Conservation (phyloP, 1,140 invertebrate genomes). For the Mycetomoellerius zeteki region DNA sequence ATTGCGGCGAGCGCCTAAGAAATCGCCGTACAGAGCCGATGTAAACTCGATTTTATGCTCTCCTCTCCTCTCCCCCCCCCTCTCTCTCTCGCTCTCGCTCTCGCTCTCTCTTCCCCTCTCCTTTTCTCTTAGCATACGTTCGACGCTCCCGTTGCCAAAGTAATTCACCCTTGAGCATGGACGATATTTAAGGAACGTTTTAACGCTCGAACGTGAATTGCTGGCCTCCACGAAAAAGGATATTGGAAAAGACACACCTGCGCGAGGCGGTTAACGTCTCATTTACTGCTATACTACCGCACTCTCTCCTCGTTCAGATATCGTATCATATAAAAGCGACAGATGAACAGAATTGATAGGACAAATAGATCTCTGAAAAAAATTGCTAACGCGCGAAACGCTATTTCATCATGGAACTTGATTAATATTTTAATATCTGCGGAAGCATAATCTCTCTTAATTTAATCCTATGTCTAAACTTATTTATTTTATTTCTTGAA, state of each 20-base stretch:
- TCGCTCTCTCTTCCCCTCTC: neutral
- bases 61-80: neutral
- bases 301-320: neutral
- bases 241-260: conserved; percentile 44
- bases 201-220: conserved; percentile 38
- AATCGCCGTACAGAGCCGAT: conserved; percentile 44
- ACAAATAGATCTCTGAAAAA: conserved; percentile 12
- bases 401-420: neutral
- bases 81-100: neutral
- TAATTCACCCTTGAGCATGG: conserved; percentile 43
- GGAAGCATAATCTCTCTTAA: neutral
- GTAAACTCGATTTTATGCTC: conserved; percentile 34
- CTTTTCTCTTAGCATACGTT: conserved; percentile 32
- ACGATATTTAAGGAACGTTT: conserved; percentile 61
- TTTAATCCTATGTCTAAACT: neutral
- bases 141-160: neutral
- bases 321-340: conserved; percentile 20
- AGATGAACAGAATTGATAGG: conserved; percentile 18
- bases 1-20: conserved; percentile 52
- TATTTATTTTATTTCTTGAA: neutral
- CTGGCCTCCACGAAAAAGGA: conserved; percentile 2
- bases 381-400: neutral
- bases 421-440: neutral
- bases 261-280: conserved; percentile 46
- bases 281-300: conserved; percentile 33